Conservation (phyloP, 2,113 vertebrate species). For the Australoheros scitulus region DNA sequence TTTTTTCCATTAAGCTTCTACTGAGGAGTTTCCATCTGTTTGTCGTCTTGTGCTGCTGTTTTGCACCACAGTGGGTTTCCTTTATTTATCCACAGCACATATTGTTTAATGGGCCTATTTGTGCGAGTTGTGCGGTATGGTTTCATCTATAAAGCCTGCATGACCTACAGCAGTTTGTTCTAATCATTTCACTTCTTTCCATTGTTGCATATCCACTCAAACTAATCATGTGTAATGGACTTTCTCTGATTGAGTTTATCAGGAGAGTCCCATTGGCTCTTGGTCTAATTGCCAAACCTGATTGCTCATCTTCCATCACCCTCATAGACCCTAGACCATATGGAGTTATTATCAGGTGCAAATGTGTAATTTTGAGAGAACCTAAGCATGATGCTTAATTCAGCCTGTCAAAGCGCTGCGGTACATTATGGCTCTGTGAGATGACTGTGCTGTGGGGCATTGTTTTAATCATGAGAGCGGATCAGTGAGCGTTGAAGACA, state of each 20-base stretch:
- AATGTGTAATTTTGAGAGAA: slow-evolving; percentile 29
- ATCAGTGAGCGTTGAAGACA: slow-evolving; percentile 9
- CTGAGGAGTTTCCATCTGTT: slow-evolving; percentile 8
- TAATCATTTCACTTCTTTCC: slow-evolving; percentile 13
- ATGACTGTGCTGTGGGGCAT: slow-evolving; percentile 28
- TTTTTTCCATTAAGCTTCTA: slow-evolving; percentile 13
- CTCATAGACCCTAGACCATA: slow-evolving; percentile 11
- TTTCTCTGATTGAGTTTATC: slow-evolving; percentile 44
- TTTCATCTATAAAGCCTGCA: neutral
- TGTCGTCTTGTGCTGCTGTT: neutral
- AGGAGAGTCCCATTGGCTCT: slow-evolving; percentile 20
- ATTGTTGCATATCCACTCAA: slow-evolving; percentile 15
- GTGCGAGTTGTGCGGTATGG: neutral
- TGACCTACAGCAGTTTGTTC: neutral
- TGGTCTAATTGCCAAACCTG: slow-evolving; percentile 52
- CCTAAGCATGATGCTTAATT: slow-evolving; percentile 5
- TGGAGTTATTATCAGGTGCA: slow-evolving; percentile 19
- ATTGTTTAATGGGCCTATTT: neutral
- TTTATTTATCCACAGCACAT: neutral
- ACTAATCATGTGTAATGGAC: slow-evolving; percentile 43
- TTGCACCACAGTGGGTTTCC: neutral
- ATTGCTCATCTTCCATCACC: slow-evolving; percentile 42
- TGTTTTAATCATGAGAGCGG: slow-evolving; percentile 47
- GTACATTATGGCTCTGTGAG: slow-evolving; percentile 34
- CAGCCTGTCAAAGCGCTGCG: slow-evolving; percentile 1